A percentile compares a stretch with the other conserved stretches of the same genome.
These are phyloP conservation scores for Gobius niger DNA, from an alignment of 2,113 vertebrate species.

Conservation along the genomic window DNA sequence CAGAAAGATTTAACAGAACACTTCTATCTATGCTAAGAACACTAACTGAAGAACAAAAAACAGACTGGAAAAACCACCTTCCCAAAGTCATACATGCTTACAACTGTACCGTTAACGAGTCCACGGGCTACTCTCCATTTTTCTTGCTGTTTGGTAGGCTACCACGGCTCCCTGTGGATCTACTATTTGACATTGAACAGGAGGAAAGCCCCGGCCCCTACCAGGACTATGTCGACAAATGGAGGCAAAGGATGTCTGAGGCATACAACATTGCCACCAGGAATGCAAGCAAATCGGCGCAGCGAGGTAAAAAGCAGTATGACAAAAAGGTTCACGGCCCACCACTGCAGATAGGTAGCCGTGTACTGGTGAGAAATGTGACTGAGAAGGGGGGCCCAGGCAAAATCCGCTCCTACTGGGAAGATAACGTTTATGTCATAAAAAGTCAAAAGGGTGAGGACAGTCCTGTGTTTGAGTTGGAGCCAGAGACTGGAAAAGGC, in stretches of 20 bases:
- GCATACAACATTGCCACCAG: neutral
- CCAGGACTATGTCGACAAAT: neutral
- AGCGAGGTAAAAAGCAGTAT: neutral
- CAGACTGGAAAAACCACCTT: conserved; percentile 18
- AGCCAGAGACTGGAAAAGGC: neutral
- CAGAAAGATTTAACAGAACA: conserved; percentile 36
- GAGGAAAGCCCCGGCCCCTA: neutral
- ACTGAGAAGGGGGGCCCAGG: conserved; percentile 10
- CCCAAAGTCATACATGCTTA: conserved; percentile 19
- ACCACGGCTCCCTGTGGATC: neutral
- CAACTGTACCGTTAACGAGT: conserved; percentile 18
- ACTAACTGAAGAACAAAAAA: conserved; percentile 5
- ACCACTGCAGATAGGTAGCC: neutral
- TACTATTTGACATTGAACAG: neutral
- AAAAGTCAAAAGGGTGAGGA: conserved; percentile 1
- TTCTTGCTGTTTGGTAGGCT: conserved; percentile 5
- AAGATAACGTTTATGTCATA: conserved; percentile 12
- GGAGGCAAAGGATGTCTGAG: conserved; percentile 1
- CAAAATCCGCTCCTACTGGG: conserved; percentile 17
- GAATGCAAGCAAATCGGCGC: neutral
- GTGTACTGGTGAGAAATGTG: conserved; percentile 13
- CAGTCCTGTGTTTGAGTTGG: conserved; percentile 3
- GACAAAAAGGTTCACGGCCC: conserved; percentile 2
- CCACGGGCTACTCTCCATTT: conserved; percentile 6
- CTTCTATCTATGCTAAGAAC: conserved; percentile 25